Evolutionary conservation across 2,113 vertebrate genomes (phyloP).

Genomic region (Potamarius usumacintae): DNA sequence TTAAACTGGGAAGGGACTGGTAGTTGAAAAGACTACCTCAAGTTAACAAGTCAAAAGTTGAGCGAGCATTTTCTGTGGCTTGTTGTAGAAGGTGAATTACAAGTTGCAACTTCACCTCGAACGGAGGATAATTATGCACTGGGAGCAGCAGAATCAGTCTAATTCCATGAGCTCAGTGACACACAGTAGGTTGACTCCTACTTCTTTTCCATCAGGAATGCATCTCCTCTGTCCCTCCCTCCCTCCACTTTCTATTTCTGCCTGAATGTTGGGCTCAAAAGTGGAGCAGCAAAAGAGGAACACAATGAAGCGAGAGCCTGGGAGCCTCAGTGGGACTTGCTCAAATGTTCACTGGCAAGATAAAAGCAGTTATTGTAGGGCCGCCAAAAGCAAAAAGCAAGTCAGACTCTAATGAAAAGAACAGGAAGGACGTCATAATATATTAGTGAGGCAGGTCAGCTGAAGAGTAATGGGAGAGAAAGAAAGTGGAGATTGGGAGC

Average conservation of each 20-base stretch:
- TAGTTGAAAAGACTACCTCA: background rate
- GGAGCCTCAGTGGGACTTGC: constrained; percentile 8
- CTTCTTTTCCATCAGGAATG: constrained; percentile 1
- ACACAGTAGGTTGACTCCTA: background rate
- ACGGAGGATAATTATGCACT: constrained; percentile 14
- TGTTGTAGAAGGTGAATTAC: background rate
- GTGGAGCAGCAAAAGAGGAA: constrained; percentile 23
- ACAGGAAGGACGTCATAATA: constrained; percentile 42
- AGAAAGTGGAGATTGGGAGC: background rate
- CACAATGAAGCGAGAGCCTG: constrained; percentile 13
- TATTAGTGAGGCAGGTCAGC: constrained; percentile 42
- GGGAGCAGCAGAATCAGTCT: constrained; percentile 28
- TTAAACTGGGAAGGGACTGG: background rate
- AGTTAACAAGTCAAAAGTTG: background rate
- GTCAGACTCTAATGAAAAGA: constrained; percentile 47
- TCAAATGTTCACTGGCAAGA: constrained; percentile 39
- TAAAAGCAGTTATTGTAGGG: constrained; percentile 43
- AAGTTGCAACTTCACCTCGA: background rate
- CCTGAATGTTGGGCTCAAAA: background rate
- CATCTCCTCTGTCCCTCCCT: background rate
- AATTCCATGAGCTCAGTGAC: constrained; percentile 23
- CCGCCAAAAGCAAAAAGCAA: constrained; percentile 34
- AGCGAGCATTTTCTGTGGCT: background rate
- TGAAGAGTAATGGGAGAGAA: constrained; percentile 15
- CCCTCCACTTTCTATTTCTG: constrained; percentile 35